phyloP scores from a whole-genome alignment of 2,888 invertebrate species.

The Endomychus coccineus region DNA sequence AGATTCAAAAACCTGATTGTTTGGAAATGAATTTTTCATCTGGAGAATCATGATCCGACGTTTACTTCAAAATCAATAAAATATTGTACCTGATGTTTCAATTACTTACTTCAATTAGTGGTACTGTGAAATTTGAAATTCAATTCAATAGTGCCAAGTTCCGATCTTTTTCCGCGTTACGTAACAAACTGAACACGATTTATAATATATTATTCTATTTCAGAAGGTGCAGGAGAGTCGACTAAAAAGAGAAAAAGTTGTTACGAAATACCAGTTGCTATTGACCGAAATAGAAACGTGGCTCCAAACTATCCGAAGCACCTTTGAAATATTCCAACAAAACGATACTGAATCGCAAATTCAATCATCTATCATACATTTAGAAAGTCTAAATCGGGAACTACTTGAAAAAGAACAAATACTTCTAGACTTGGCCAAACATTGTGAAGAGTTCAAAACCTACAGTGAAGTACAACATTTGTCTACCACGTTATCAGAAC shows the following conservation, averaged over 20 bases:
- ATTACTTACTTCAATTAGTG: too few relatives aligned
- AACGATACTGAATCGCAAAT: conserved; percentile 32
- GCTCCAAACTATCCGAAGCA: conserved; percentile 39
- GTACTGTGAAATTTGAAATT: too few relatives aligned
- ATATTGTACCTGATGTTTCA: too few relatives aligned
- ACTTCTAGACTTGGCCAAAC: conserved; percentile 44
- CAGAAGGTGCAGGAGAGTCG: conserved; percentile 50
- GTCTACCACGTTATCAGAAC: conserved; percentile 47
- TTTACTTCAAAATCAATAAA: too few relatives aligned
- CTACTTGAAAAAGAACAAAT: conserved; percentile 45
- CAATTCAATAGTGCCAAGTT: too few relatives aligned
- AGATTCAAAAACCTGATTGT: too few relatives aligned
- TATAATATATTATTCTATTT: conserved; percentile 23
- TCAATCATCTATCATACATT: conserved; percentile 33
- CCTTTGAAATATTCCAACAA: conserved; percentile 24
- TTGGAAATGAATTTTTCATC: too few relatives aligned
- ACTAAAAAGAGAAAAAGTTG: conserved; percentile 48
- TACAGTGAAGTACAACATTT: conserved; percentile 45
- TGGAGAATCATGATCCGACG: too few relatives aligned
- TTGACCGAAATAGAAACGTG: conserved; percentile 51
- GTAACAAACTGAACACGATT: background rate
- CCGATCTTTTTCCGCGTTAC: too few relatives aligned
- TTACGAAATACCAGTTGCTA: conserved; percentile 48
- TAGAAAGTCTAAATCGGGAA: conserved; percentile 37
- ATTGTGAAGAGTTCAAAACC: conserved; percentile 46